phyloP scores from a whole-genome alignment of 2,888 invertebrate genomes.

The Cantharis lateralis region DNA sequence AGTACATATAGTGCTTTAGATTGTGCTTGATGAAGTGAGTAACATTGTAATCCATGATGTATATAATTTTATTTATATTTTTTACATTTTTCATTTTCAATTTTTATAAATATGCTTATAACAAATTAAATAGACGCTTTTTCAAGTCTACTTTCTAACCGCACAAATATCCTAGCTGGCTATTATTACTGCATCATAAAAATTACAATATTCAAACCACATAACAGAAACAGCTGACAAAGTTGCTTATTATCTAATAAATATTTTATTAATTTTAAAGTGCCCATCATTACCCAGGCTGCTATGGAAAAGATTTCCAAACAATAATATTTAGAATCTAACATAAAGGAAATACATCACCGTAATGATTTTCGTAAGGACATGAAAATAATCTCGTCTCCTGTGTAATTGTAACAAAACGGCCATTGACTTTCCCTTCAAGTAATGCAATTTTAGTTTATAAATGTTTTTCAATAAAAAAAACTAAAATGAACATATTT shows the following conservation, averaged over 20 bases:
- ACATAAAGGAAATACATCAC: not conserved
- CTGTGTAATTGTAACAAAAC: not conserved
- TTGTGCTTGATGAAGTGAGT: not conserved
- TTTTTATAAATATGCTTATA: too few relatives aligned
- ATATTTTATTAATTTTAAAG: not conserved
- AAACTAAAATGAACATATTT: too few relatives aligned
- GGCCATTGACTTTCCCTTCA: not conserved
- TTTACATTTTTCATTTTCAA: not conserved
- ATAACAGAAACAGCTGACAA: not conserved
- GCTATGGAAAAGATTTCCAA: not conserved
- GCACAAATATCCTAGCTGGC: not conserved
- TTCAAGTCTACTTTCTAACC: not conserved
- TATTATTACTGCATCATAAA: not conserved
- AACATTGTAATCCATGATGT: not conserved
- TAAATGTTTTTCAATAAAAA: too few relatives aligned
- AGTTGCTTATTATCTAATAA: not conserved
- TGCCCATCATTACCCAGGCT: not conserved
- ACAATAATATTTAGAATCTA: not conserved
- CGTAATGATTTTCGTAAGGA: not conserved
- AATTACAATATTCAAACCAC: not conserved
- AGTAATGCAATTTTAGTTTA: not conserved
- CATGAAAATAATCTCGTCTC: not conserved
- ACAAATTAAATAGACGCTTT: too few relatives aligned
- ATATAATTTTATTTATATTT: not conserved
- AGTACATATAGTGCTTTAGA: not conserved